Percentiles rank a stretch among this genome's conserved stretches.
These are phyloP conservation scores for Melipona beecheii DNA, from an alignment of 2,888 invertebrate genomes.

Conservation along the genomic window DNA sequence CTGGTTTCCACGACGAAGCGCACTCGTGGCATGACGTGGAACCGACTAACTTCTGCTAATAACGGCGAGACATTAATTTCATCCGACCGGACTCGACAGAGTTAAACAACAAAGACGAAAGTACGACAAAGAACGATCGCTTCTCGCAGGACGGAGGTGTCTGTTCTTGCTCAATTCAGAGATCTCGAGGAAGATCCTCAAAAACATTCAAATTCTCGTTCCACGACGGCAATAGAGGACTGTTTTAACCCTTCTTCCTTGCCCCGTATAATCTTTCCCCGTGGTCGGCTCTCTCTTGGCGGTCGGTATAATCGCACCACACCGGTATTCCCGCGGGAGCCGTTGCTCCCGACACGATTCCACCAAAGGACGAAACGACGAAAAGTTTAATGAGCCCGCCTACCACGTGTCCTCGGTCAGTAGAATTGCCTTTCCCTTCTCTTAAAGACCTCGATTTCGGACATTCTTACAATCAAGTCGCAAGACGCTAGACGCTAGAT, in stretches of 20 bases:
- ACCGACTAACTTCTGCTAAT: slow-evolving; percentile 80
- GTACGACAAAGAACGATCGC: slow-evolving; percentile 14
- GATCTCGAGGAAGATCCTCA: not conserved
- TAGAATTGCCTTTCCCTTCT: slow-evolving; percentile 53
- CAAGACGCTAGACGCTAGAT: not conserved
- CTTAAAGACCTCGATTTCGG: slow-evolving; percentile 30
- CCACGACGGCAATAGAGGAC: slow-evolving; percentile 44
- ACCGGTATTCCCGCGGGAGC: slow-evolving; percentile 74
- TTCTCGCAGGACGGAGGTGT: slow-evolving; percentile 46
- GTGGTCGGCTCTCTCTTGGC: slow-evolving; percentile 50
- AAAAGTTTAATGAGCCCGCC: slow-evolving; percentile 81
- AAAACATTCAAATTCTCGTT: slow-evolving; percentile 67
- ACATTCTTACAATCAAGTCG: not conserved
- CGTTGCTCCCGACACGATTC: slow-evolving; percentile 71
- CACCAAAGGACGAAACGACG: slow-evolving; percentile 79
- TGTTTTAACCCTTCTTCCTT: slow-evolving; percentile 77
- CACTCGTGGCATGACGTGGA: slow-evolving; percentile 25
- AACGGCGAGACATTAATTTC: slow-evolving; percentile 82
- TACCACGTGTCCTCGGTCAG: slow-evolving; percentile 59
- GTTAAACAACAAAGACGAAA: slow-evolving; percentile 60
- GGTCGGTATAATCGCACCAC: slow-evolving; percentile 69
- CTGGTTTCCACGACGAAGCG: slow-evolving; percentile 29
- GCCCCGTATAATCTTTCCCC: slow-evolving; percentile 74
- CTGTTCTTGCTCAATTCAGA: slow-evolving; percentile 19
- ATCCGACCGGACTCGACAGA: slow-evolving; percentile 81